Conservation (phyloP, 2,888 invertebrate genomes). For the Thecocarcelia acutangulata region DNA sequence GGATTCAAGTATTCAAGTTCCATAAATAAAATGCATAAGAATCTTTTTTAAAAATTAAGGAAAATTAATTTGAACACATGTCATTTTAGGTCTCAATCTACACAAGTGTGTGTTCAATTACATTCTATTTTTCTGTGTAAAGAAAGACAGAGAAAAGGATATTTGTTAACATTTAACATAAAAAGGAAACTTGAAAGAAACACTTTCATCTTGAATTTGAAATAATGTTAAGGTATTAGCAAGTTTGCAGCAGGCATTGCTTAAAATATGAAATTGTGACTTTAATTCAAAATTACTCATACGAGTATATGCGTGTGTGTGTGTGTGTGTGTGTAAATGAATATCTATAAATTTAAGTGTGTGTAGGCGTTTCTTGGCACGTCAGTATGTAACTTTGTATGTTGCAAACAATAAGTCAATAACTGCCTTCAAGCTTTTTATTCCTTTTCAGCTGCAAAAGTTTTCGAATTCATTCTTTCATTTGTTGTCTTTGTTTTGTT, state of each 20-base stretch:
- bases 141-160: no score
- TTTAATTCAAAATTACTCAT: not conserved
- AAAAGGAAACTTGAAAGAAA: constrained; percentile 47
- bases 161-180: not conserved
- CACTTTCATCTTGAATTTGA: constrained; percentile 66
- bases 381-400: no score
- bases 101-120: not conserved
- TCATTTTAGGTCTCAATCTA: constrained; percentile 36
- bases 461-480: constrained; percentile 68
- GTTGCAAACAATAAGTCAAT: constrained; percentile 67
- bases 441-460: constrained; percentile 61
- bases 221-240: constrained; percentile 28
- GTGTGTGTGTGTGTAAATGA: not conserved
- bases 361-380: not conserved
- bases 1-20: not conserved
- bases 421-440: constrained; percentile 63
- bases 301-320: not conserved
- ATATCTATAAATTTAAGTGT: no score
- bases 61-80: constrained; percentile 56
- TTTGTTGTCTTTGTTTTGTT: constrained; percentile 15
- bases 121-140: no score
- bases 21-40: constrained; percentile 35
- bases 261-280: constrained; percentile 21
- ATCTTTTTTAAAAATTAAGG: constrained; percentile 57
- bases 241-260: not conserved